Evolutionary conservation across 2,888 invertebrate species (phyloP).

Genomic region (Apodemia mormo): DNA sequence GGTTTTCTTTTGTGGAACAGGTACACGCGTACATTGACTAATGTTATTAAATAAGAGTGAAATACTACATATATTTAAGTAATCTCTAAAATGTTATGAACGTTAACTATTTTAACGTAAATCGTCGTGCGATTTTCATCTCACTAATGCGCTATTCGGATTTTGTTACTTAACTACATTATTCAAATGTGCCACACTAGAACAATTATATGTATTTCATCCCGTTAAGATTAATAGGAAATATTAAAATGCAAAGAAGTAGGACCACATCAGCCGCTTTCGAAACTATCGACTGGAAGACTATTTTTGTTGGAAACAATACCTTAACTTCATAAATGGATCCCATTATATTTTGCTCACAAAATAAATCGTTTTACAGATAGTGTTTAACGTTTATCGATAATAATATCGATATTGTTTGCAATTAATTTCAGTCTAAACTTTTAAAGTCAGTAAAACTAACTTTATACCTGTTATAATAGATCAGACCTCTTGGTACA

Average conservation of each 20-base stretch:
- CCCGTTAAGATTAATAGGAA: slow-evolving; percentile 39
- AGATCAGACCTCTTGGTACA: background rate
- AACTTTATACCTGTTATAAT: background rate
- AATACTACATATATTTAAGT: slow-evolving; percentile 43
- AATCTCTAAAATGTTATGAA: slow-evolving; percentile 39
- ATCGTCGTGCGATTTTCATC: slow-evolving; percentile 37
- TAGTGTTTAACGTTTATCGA: background rate
- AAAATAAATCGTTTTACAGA: background rate
- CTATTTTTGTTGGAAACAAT: slow-evolving; percentile 49
- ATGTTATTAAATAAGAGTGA: slow-evolving; percentile 58
- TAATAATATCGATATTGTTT: background rate
- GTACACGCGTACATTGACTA: slow-evolving; percentile 67
- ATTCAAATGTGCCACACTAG: slow-evolving; percentile 40
- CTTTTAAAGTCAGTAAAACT: background rate
- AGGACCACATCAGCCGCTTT: slow-evolving; percentile 44
- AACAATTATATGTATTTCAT: slow-evolving; percentile 31
- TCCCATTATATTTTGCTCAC: background rate
- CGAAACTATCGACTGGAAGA: slow-evolving; percentile 70
- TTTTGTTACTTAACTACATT: slow-evolving; percentile 12
- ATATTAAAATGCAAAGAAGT: slow-evolving; percentile 51
- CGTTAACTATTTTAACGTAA: slow-evolving; percentile 46
- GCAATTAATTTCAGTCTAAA: background rate
- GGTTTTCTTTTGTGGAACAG: slow-evolving; percentile 54
- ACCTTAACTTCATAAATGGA: slow-evolving; percentile 25
- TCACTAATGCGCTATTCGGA: slow-evolving; percentile 25